phyloP scores from a whole-genome alignment of 2,888 invertebrate genomes.

The Lomographa bimaculata region DNA sequence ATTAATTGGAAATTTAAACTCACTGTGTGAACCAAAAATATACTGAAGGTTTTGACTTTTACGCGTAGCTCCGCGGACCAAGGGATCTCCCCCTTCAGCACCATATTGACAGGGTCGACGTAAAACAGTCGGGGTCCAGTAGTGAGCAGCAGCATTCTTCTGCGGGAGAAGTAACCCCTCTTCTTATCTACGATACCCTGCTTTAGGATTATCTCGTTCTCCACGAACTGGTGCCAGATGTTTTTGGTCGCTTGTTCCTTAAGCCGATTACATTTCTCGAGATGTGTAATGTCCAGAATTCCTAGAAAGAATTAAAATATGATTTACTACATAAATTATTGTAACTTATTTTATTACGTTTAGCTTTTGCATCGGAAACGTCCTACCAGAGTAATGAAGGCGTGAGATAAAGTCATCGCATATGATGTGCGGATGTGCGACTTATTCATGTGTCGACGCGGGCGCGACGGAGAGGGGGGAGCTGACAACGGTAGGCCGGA shows the following conservation, averaged over 20 bases:
- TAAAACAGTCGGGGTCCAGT: constrained; percentile 98
- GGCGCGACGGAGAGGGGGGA: too few relatives aligned
- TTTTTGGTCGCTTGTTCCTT: constrained; percentile 88
- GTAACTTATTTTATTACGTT: not conserved
- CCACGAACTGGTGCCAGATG: constrained; percentile 93
- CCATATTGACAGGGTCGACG: constrained; percentile 96
- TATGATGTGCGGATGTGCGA: constrained; percentile 31
- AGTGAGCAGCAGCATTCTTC: constrained; percentile 97
- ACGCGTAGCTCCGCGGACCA: constrained; percentile 94
- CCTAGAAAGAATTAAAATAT: constrained; percentile 55
- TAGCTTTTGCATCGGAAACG: constrained; percentile 5
- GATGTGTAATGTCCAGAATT: constrained; percentile 86
- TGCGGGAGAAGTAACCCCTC: constrained; percentile 96
- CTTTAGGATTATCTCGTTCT: constrained; percentile 96
- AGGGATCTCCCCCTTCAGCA: constrained; percentile 98
- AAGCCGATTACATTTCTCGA: constrained; percentile 86
- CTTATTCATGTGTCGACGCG: constrained; percentile 57
- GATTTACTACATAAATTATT: constrained; percentile 10
- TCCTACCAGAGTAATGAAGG: constrained; percentile 7
- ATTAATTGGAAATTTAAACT: constrained; percentile 55
- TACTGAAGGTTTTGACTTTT: constrained; percentile 98
- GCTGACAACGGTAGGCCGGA: constrained; percentile 57
- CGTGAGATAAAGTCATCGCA: constrained; percentile 23
- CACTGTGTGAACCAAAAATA: constrained; percentile 99
- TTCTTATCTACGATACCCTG: constrained; percentile 97